Evolutionary conservation across 2,113 vertebrate species (phyloP).

Genomic region (Python bivittatus): DNA sequence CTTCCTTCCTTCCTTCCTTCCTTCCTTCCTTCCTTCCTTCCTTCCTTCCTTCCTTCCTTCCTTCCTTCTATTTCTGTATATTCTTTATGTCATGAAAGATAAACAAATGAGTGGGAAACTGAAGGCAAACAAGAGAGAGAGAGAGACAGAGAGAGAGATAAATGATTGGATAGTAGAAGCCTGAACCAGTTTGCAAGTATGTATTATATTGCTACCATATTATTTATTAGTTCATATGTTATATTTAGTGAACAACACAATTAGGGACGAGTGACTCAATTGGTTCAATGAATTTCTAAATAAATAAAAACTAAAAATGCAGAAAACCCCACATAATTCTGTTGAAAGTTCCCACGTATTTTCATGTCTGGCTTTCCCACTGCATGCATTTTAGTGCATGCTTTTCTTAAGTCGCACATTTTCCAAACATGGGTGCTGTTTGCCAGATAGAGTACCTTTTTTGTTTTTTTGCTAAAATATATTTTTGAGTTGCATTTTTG

Average conservation of each 20-base stretch:
- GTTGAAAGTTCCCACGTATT: background rate
- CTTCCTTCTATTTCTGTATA: background rate
- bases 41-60: no score
- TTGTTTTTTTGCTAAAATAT: no score
- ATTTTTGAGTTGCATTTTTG: no score
- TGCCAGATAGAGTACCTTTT: background rate
- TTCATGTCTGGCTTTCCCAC: background rate
- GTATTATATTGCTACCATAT: background rate
- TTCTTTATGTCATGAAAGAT: background rate
- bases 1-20: background rate
- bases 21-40: no score
- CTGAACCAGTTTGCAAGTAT: background rate
- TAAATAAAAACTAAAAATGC: background rate
- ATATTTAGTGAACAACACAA: background rate
- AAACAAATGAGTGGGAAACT: background rate
- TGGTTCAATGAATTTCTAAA: background rate
- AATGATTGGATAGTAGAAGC: background rate
- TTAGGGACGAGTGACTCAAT: background rate
- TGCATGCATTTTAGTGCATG: background rate
- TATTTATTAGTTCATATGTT: background rate
- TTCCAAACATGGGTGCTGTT: background rate
- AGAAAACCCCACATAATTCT: background rate
- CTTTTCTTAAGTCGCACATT: background rate
- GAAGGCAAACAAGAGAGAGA: background rate
- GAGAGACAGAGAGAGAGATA: no score